These are phyloP conservation scores for Ranitomeya imitator DNA, from an alignment of 2,113 vertebrate genomes.

Conservation along the genomic window DNA sequence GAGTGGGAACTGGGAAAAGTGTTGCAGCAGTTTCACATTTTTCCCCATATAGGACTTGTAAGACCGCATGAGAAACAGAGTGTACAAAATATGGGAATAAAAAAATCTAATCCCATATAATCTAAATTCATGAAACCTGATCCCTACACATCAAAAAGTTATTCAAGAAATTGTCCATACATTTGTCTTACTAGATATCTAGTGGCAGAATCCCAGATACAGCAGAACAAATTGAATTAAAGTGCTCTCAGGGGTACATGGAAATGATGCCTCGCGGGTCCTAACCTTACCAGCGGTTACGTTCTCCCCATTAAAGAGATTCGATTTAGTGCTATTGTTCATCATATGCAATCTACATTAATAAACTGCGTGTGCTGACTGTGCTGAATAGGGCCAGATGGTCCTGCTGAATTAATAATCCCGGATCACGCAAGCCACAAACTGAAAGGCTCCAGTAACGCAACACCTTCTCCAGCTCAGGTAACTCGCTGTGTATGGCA, in stretches of 20 bases:
- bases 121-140: not conserved
- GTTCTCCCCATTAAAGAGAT: slow-evolving; percentile 27
- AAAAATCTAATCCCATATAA: not conserved
- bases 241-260: slow-evolving; percentile 6
- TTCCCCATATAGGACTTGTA: no score
- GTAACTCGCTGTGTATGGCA: not conserved
- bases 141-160: not conserved
- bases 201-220: not conserved
- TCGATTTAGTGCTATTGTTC: slow-evolving; percentile 23
- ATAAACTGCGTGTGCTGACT: slow-evolving; percentile 35
- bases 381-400: slow-evolving; percentile 36
- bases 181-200: not conserved
- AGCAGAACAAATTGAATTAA: slow-evolving; percentile 22
- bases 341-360: slow-evolving; percentile 27
- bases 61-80: no score
- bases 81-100: not conserved
- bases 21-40: no score
- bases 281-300: slow-evolving; percentile 19
- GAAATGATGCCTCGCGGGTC: slow-evolving; percentile 18
- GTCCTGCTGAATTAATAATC: slow-evolving; percentile 33
- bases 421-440: not conserved
- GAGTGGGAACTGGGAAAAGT: no score
- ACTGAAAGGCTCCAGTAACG: not conserved
- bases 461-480: not conserved
- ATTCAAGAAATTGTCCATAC: not conserved